Base-by-base conservation (phyloP, 2,797 vertebrate species). In the Mus caroli region DNA sequence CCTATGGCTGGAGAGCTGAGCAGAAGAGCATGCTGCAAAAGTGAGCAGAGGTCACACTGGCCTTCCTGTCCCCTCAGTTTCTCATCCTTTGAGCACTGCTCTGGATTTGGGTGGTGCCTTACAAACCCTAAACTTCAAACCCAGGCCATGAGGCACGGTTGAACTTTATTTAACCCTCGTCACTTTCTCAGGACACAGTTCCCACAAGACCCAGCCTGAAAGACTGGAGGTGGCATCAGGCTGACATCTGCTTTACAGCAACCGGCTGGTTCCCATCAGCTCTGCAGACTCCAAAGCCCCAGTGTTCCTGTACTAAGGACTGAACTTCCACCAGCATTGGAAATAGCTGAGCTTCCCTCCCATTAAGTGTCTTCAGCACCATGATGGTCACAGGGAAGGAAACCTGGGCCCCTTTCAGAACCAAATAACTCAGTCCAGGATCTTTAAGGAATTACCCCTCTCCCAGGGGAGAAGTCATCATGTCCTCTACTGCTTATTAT, bases 351-450 rank as follows among this genome's bases (percentile, higher is more conserved):
- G 79, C 26, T 20, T 62, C 86, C 13, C 28, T 95, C 31, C 13
- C 58, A 4, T 97, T 82, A 37, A 86, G 28, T 50, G 37, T 88
- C 90, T 64, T 54, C 52, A 92, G 58, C 6, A 50, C 24, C 85
- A 2, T 0, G 0, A 56, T 95, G 71, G 37, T 78, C 52, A 56
- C 58, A 60, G 69, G 75, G 73, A 76, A 46, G 17, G 85, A 88
- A 87, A 22, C 82, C 62, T 5, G 28, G 15, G 1, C n/a, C 0
- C 96, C 22, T 0, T 0, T 94, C 86, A 90, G 86, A 96, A 67
- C 54, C 90, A 89, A 95, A 87, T 71, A 96, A 69, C 78, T 92
- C 67, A 12, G 24, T 71, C 94, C 46, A 87, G 94, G 82, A 94
- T 88, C 93, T 95, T 88, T 82, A 97, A 69, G 88, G 26, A 88